Evolutionary conservation across 2,797 vertebrate species (phyloP), one percentile per base, ranked within the genome.

Genomic region (Protosalanx chinensis): DNA sequence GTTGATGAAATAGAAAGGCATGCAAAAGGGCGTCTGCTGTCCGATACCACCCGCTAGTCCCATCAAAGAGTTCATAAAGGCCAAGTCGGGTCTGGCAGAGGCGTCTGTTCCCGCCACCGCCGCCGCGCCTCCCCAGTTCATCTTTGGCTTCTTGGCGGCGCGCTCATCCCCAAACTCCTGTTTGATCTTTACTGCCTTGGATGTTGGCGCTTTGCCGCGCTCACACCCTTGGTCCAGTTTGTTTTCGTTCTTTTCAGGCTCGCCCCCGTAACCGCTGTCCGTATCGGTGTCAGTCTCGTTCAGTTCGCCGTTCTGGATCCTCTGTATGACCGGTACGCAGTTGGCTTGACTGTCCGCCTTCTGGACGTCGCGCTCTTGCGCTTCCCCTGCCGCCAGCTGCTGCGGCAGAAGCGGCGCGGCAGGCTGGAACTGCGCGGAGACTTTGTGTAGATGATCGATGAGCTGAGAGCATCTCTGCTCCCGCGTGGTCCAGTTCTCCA

Each of bases 261-360:
- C 97, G 0, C 97, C 97, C 2, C 97, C 96, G 68, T 98, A 98
- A 75, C 97, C 97, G 67, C 97, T 98, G 92, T 98, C 97, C 8
- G 97, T 99, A 90, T 99, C 97, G 0, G 97, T 98, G 93, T 99
- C 97, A 56, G 94, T 95, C 85, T 97, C 96, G 46, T 92, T 97
- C 70, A 90, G 83, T 85, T 92, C 93, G 72, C 92, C 90, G 30
- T 87, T 88, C 61, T 96, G 96, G 90, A 95, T 96, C 92, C 96
- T 93, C 92, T 96, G 97, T 78, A 98, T 99, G 86, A 98, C 97
- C 0, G 97, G 96, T 58, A 98, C 97, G 27, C 97, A 97, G 90
- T 96, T 94, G 27, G 95, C 88, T 30, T 94, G 94, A 61, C 90
- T 81, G 85, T 96, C 95, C 27, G 82, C 79, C 84, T 92, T 95